phyloP scores from a whole-genome alignment of 1,140 invertebrate genomes.

The Macrostomum lignano region DNA sequence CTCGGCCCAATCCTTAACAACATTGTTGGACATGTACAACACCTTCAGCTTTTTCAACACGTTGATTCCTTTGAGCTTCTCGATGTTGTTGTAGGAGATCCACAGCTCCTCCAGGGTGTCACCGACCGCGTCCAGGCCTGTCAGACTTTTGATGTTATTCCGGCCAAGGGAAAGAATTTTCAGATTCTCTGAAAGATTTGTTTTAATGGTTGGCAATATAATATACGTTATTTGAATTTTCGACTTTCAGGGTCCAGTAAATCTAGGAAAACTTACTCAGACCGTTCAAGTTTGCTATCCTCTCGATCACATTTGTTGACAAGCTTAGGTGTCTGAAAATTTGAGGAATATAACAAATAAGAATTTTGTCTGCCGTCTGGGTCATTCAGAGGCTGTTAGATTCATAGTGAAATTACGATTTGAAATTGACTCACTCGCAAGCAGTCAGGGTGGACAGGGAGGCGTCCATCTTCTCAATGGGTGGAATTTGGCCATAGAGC shows the following conservation, averaged over 20 bases:
- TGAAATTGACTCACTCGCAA: conserved; percentile 20
- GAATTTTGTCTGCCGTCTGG: too few relatives aligned
- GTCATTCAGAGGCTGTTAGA: too few relatives aligned
- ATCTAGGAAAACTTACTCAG: conserved; percentile 31
- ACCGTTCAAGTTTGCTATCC: conserved; percentile 48
- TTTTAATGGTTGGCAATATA: too few relatives aligned
- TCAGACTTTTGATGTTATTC: conserved; percentile 62
- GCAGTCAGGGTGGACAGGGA: conserved; percentile 26
- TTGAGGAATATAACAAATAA: conserved; percentile 7
- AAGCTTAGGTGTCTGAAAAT: conserved; percentile 44
- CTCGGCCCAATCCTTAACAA: conserved; percentile 53
- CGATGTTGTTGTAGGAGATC: conserved; percentile 61
- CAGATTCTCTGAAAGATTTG: conserved; percentile 44
- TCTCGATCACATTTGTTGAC: conserved; percentile 71
- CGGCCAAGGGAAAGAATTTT: conserved; percentile 52
- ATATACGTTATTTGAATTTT: neutral
- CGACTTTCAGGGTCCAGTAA: too few relatives aligned
- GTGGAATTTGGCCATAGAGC: conserved; percentile 30
- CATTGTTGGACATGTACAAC: conserved; percentile 47
- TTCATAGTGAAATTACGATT: too few relatives aligned
- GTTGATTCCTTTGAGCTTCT: conserved; percentile 51
- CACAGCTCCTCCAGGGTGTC: conserved; percentile 56
- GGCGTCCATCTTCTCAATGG: conserved; percentile 34
- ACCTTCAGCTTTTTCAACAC: conserved; percentile 43
- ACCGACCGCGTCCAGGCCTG: conserved; percentile 50